These are phyloP conservation scores for Pristionchus exspectatus DNA, from an alignment of 2,888 invertebrate species.

Conservation along the genomic window DNA sequence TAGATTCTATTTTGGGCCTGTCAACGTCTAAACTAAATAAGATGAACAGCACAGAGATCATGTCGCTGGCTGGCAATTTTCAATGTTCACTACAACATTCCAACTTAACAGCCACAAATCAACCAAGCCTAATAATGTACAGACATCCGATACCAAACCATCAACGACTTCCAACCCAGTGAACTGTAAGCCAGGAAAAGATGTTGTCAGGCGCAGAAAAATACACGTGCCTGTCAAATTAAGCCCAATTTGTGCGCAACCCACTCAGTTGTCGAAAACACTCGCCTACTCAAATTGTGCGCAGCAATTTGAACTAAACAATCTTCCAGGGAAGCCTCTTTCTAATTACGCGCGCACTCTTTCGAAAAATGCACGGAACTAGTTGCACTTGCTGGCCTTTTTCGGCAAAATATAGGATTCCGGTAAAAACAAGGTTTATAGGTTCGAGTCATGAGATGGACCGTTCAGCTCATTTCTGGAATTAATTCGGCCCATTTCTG, in stretches of 20 bases:
- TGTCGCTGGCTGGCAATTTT: neutral
- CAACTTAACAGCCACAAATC: neutral
- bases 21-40: too few relatives aligned
- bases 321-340: neutral
- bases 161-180: neutral
- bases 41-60: neutral
- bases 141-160: neutral
- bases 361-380: neutral
- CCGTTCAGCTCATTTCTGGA: too few relatives aligned
- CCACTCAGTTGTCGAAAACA: neutral
- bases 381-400: too few relatives aligned
- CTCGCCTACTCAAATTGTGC: neutral
- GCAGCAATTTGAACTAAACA: neutral
- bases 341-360: neutral
- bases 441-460: too few relatives aligned
- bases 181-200: neutral
- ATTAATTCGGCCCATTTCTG: too few relatives aligned
- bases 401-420: too few relatives aligned
- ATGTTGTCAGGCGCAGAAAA: neutral
- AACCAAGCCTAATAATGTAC: neutral
- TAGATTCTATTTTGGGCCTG: neutral
- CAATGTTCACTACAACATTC: neutral
- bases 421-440: too few relatives aligned
- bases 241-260: constrained; percentile 10
- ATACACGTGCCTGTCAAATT: neutral